Conservation (phyloP, 2,113 vertebrate species). For the Aptenodytes patagonicus region DNA sequence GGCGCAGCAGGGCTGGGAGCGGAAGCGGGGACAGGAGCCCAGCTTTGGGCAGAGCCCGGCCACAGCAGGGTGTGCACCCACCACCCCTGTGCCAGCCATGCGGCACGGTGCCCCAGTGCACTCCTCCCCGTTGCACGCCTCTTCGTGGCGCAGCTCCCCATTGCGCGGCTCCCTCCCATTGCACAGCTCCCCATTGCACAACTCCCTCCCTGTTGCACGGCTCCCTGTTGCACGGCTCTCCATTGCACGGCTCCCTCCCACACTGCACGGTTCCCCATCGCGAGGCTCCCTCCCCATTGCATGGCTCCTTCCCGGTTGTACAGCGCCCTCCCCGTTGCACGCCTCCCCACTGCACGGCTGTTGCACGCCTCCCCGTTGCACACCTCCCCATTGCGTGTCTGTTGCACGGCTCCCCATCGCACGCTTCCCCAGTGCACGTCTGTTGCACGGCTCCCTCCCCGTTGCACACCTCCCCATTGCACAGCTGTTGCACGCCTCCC, state of each 20-base stretch:
- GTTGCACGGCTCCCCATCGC: accelerated
- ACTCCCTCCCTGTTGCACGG: neutral
- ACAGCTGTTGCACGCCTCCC: neutral
- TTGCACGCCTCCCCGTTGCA: neutral
- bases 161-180: too few relatives aligned
- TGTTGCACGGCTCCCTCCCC: neutral
- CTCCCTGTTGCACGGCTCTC: too few relatives aligned
- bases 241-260: neutral
- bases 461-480: accelerated
- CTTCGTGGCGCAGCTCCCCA: neutral
- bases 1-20: neutral
- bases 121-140: too few relatives aligned
- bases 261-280: accelerated
- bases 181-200: neutral
- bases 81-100: accelerated
- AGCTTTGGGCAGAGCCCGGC: neutral
- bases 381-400: accelerated
- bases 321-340: neutral
- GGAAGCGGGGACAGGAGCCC: neutral
- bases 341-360: too few relatives aligned
- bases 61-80: accelerated
- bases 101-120: accelerated
- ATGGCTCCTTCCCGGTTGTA: neutral
- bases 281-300: neutral
- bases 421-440: too few relatives aligned